phyloP scores from a whole-genome alignment of 2,888 invertebrate species.

The Oconnorella tubifera region DNA sequence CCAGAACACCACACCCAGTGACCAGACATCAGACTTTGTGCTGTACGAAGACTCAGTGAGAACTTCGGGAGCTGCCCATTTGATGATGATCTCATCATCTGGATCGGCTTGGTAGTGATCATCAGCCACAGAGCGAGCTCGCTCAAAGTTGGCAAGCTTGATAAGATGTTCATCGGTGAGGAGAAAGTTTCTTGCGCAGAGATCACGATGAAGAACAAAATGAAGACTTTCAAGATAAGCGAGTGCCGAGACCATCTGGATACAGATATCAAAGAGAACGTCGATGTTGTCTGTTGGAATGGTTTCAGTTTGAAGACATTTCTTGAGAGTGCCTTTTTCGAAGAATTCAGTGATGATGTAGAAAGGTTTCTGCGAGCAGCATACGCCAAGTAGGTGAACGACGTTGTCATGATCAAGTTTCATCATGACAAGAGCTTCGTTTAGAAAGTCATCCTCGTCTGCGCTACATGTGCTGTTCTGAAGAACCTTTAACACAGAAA shows the following conservation, averaged over 20 bases:
- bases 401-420: constrained; percentile 34
- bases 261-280: constrained; percentile 34
- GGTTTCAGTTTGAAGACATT: constrained; percentile 27
- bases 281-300: constrained; percentile 33
- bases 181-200: constrained; percentile 36
- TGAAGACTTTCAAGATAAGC: constrained; percentile 34
- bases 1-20: constrained; percentile 37
- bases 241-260: constrained; percentile 36
- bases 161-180: constrained; percentile 32
- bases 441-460: constrained; percentile 38
- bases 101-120: constrained; percentile 33
- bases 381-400: constrained; percentile 33
- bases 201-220: constrained; percentile 36
- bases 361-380: constrained; percentile 33
- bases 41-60: constrained; percentile 34
- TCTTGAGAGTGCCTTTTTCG: constrained; percentile 32
- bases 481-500: too few species aligned
- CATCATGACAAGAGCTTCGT: constrained; percentile 36
- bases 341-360: constrained; percentile 35
- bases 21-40: constrained; percentile 39
- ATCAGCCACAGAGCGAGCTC: constrained; percentile 35
- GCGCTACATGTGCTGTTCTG: constrained; percentile 27
- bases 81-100: constrained; percentile 32
- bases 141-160: constrained; percentile 37
- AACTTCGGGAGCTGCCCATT: constrained; percentile 39